Conservation (phyloP, 2,888 invertebrate genomes). For the Caradrina kadenii region DNA sequence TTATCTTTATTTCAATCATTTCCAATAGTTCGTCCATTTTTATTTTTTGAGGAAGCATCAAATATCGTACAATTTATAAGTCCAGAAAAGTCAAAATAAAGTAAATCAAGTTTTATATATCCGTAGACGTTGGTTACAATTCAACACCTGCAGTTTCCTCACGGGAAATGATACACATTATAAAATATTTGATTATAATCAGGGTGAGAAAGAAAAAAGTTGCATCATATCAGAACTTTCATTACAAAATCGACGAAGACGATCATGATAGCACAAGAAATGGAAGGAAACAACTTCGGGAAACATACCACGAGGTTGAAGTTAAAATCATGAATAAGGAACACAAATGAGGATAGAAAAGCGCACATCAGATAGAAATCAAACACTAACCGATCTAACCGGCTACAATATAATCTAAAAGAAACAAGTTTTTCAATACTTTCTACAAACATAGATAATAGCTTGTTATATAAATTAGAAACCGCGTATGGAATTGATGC, state of each 20-base stretch:
- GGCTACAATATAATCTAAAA: slow-evolving; percentile 45
- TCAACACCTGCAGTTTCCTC: background rate
- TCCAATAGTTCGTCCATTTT: too few relatives aligned
- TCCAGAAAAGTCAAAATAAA: background rate
- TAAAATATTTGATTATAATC: slow-evolving; percentile 38
- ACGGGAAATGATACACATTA: slow-evolving; percentile 4
- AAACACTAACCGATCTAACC: slow-evolving; percentile 32
- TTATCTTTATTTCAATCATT: too few relatives aligned
- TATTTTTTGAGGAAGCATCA: too few relatives aligned
- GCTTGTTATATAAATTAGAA: slow-evolving; percentile 70
- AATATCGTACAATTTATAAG: background rate
- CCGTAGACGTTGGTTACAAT: background rate
- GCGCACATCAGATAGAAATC: slow-evolving; percentile 28
- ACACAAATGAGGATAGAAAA: slow-evolving; percentile 40
- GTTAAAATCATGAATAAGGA: slow-evolving; percentile 2
- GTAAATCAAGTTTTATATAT: background rate
- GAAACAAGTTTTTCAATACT: slow-evolving; percentile 68
- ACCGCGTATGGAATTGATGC: slow-evolving; percentile 46
- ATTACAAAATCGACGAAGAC: slow-evolving; percentile 1
- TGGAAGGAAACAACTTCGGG: background rate
- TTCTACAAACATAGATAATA: slow-evolving; percentile 65
- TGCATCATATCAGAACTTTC: background rate
- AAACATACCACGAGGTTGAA: background rate
- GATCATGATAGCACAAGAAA: background rate
- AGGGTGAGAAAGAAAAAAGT: slow-evolving; percentile 29